Base-by-base conservation (phyloP, 2,888 invertebrate species). In the Homarus gammarus region DNA sequence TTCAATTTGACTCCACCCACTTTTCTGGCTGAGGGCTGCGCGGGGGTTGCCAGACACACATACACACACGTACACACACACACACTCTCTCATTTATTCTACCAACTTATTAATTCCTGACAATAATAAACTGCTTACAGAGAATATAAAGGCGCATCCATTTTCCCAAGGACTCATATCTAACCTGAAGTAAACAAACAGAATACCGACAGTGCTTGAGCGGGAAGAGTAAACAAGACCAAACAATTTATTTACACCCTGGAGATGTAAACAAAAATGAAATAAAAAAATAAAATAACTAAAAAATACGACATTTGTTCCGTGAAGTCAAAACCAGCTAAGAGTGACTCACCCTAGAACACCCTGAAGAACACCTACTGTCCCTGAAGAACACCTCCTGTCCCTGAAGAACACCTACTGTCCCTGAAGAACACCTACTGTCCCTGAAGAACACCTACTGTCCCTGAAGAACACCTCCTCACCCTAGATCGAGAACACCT, bases 91-190 rank as follows among this genome's bases (percentile, higher is more conserved):
- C 84, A 73, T 84, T 73, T 84, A 84, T 84, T 73, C 73, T 10
- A 27, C 40, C 51, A 51, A 84, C 77, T 86, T 86, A 86, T 85
- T 85, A 86, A 86, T 86, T 86, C 78, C 64, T 78, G 85, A 85
- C 85, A 86, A 86, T 86, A 86, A 86, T 86, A 78, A 64, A 86
- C 68, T 64, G 64, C 68, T 86, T 68, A 61, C 61, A 18, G 36
- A 51, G 73, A 38, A 51, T 61, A 38, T 75, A 56, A 27, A 73
- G 75, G 73, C 36, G 27, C 56, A 40, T 84, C 77, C 75, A 51
- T 75, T 84, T 33, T 72, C 27, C 22, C 33, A 22, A 33, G 10
- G 49, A 15, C 49, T 8, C 15, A 15, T 12, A 49, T 8, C 10
- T 8, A 49, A 8, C 49, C 49, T n/a, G n/a, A n/a, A n/a, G n/a